Evolutionary conservation across 1,140 invertebrate genomes (phyloP).

Genomic region (Leptonema lineaticorne): DNA sequence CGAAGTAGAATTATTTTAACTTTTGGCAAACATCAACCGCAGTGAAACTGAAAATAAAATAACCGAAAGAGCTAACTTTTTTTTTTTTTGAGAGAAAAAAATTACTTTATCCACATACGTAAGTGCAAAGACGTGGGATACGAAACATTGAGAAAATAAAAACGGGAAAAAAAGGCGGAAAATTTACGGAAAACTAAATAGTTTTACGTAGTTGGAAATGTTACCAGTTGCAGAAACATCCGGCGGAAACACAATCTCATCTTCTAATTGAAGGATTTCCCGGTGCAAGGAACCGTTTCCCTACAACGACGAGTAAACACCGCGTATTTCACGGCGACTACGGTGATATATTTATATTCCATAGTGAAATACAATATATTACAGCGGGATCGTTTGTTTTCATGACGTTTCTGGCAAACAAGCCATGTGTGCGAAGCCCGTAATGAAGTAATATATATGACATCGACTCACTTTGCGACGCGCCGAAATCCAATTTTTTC

Average conservation of each 20-base stretch:
- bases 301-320: constrained; percentile 34
- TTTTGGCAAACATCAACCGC: constrained; percentile 6
- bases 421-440: not conserved
- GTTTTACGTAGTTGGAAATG: constrained; percentile 29
- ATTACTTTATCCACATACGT: not conserved
- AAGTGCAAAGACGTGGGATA: not conserved
- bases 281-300: constrained; percentile 36
- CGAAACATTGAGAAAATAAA: too few species aligned
- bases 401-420: constrained; percentile 21
- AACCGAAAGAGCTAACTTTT: too few species aligned
- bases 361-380: constrained; percentile 15
- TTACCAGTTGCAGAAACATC: constrained; percentile 39
- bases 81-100: not conserved
- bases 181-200: constrained; percentile 37
- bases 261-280: constrained; percentile 43
- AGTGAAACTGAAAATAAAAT: not conserved
- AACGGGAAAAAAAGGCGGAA: not conserved
- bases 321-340: constrained; percentile 19
- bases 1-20: not conserved
- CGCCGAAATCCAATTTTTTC: not conserved
- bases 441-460: constrained; percentile 17
- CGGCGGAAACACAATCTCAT: constrained; percentile 42
- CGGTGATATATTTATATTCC: constrained; percentile 32
- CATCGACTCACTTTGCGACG: not conserved
- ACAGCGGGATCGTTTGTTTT: constrained; percentile 32